Evolutionary conservation across 2,888 invertebrate genomes (phyloP), one percentile per base, ranked within the genome.

Genomic region (Parnassius smintheus): DNA sequence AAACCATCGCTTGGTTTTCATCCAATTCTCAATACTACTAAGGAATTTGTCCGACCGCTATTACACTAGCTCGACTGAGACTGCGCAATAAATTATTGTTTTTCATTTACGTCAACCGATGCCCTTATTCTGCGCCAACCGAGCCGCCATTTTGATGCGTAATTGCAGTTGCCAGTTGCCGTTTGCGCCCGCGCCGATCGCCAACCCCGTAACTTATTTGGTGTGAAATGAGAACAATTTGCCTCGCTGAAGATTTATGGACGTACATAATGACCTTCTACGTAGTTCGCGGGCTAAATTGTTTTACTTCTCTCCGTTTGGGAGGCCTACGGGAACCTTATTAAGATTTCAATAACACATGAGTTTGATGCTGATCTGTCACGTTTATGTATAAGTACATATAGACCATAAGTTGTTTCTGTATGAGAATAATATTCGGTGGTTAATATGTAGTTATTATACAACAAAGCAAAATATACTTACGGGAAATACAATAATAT

Each of bases 191-290:
- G 66, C 70, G 66, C 68, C 69, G 66, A 62, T 62, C 46, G 69
- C 68, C 74, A 77, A 76, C 77, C 68, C 74, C 75, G 82, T 83
- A 84, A 85, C 83, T 84, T 88, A 88, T 87, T 88, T 84, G 83
- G 88, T 89, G 88, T 86, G 86, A 88, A 88, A 88, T 85, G 84
- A 81, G 83, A 83, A 82, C 83, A 75, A 88, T 88, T 88, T 86
- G 82, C 81, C 77, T 81, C 74, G 75, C 68, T 55, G 71, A 80
- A 84, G 86, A 88, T 88, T 88, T 87, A 88, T 83, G 83, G 71
- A 61, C 65, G 60, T 62, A 66, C 77, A 80, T 87, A 86, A 85
- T 86, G 75, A 79, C 74, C 75, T 77, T 78, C 76, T 72, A 71
- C 71, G 72, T 72, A 72, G 73, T 71, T 69, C 64, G 67, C 59